Evolutionary conservation across 1,140 invertebrate genomes (phyloP), one percentile per base, ranked within the genome.

Genomic region (Formica exsecta): DNA sequence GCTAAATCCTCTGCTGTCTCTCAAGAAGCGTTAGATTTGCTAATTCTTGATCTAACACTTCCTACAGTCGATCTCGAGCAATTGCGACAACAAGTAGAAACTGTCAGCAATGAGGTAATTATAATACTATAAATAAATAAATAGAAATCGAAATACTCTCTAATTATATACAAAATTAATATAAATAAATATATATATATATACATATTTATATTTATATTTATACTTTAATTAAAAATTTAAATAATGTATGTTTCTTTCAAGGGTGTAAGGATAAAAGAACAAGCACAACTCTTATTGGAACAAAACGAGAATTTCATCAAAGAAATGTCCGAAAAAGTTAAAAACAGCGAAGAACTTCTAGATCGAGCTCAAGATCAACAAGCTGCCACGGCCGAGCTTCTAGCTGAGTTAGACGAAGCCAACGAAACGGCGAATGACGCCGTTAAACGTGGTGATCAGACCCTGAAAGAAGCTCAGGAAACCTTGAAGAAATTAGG

Each of bases 381-480:
- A 87, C 96, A 97, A 89, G 95, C 97, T 90, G 94, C 94, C 22
- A 96, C 96, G 2, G 97, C 97, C 88, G 96, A 97, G 85, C 94
- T 97, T 68, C 90, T 98, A 29, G 96, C 96, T 4, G 97, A 98
- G 87, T 96, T 97, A n/a, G 96, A 98, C 91, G 93, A 95, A 11
- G 97, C 98, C 0, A 96, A 97, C 51, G 96, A 96, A 0, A 96
- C 96, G 91, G 98, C 98, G 0, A 96, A 97, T 77, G 96, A 97
- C 77, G 98, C 98, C 32, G 97, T 99, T 0, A 96, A 97, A 86
- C 96, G 97, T 65, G 98, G 98, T 16, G 98, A 98, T 90, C 97
- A 97, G 87, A 99, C 98, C 0, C 95, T 99, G 0, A 96, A 97
- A 90, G 98, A 99, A 93, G 98, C 98, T 2, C 97, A 98, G 89